Evolutionary conservation across 2,113 vertebrate genomes (phyloP), one percentile per base, ranked within the genome.

Genomic region (Catharus fuscescens): DNA sequence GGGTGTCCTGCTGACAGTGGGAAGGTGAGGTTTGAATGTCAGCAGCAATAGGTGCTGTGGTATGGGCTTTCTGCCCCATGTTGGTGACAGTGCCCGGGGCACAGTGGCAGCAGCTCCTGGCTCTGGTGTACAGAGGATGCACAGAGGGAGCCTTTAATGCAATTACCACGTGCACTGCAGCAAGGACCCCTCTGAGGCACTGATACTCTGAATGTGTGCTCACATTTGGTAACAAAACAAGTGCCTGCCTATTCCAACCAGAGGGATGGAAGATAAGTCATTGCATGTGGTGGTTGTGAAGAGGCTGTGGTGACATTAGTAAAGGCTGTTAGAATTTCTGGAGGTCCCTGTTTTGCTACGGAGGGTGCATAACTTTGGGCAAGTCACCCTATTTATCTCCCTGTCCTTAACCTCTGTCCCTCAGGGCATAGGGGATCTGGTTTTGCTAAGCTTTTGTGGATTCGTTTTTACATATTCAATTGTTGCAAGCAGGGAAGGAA

Each of bases 91-190:
- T 59, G 20, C 18, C 31, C 25, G 6, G 2, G 54, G n/a, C 26
- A 40, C 20, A 10, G 8, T 11, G n/a, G 13, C n/a, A 74, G 8
- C 1, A 5, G n/a, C 38, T 62, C 32, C 60, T 69, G 23, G 6
- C 14, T 21, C 36, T 5, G 1, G 36, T 10, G 44, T 44, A 29
- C 17, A 32, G 20, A 13, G 5, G 1, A 10, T 0, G 0, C 5
- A 4, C 2, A 16, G 48, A 64, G 21, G 45, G 40, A 91, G 4
- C 23, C 0, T 28, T 0, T 8, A 45, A 6, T 10, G 12, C 20
- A n/a, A 18, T 12, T 20, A 1, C 26, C 47, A 17, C 19, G 28
- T 16, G 42, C 0, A 0, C 44, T 19, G 54, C 26, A 61, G 34
- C 20, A 21, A 66, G 54, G 50, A 61, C 20, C 10, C 5, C 0